Base-by-base conservation (phyloP, 2,888 invertebrate species). In the Pollenia labialis region DNA sequence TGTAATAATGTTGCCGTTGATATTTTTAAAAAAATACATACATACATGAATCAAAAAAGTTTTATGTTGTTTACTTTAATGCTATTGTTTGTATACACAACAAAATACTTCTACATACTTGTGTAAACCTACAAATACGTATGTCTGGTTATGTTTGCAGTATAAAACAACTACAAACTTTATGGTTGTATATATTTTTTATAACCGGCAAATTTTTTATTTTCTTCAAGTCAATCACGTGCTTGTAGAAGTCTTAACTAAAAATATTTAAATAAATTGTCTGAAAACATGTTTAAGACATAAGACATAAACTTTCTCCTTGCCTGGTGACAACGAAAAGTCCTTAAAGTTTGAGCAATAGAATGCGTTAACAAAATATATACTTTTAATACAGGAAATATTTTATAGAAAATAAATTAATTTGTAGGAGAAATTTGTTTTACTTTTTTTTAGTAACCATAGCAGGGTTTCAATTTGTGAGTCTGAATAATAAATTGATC, bases 191-290 rank as follows among this genome's bases (percentile, higher is more conserved):
- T 68, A 23, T 50, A n/a, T 46, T 56, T 71, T 58, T 14, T 23
- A 46, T n/a, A 42, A 71, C 69, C 69, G 82, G 68, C 52, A 75
- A 44, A 71, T 71, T 81, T 79, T 79, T 66, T 77, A 56, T n/a
- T 60, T 74, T 74, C 60, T 40, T 44, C 11, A 74, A 79, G 64
- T 81, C 68, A 75, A 62, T 64, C 82, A 69, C 85, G 82, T 62
- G 82, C 56, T 77, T 2, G n/a, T 1, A 58, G 1, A 32, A 46
- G 56, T 58, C 46, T 66, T 12, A 50, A 48, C 48, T 74, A 60
- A 62, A 74, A 74, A 82, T 64, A 74, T 72, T 74, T 82, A 77
- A 64, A 79, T 79, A 82, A 81, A 85, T 82, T 82, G 58, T 81
- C 66, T 68, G 56, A 54, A 77, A 74, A 82, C 62, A 74, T 64